Evolutionary conservation across 2,797 vertebrate genomes (phyloP), one percentile per base, ranked within the genome.

Genomic region (Phrynocephalus forsythii): DNA sequence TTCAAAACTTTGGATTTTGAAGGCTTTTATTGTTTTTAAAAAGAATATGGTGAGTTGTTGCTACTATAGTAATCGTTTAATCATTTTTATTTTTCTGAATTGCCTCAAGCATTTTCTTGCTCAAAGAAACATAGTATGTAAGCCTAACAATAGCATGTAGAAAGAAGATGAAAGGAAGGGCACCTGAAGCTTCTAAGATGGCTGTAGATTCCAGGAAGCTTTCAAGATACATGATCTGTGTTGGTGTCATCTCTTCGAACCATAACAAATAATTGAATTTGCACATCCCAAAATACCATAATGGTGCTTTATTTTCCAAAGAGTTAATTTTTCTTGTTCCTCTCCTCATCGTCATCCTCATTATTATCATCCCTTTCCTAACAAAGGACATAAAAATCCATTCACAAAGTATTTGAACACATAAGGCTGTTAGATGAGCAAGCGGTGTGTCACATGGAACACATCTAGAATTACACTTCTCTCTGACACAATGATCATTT

Each of bases 401-500:
- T 89, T 68, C 86, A 86, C 71, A 52, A 92, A 94, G 79, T 92
- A 94, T 90, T 92, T 92, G 89, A 84, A 89, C 91, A 94, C 85
- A 94, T 91, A 95, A 89, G 52, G 85, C 93, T 90, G 83, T 88
- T 90, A 90, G 83, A 91, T 85, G 73, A 94, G 67, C 84, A n/a
- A 87, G 77, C 68, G 48, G 11, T 0, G 91, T 91, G 91, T 86
- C 89, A 90, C 92, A 91, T 10, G 48, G 72, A 89, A 91, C 86
- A 89, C 91, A 75, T 90, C 92, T 91, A 81, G 88, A 91, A 28
- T 90, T 93, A 75, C 80, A 84, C 92, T 93, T 92, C 89, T 88
- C 91, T 87, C 86, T 89, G 85, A 91, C 91, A 91, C 93, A 93
- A 92, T 76, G 86, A 91, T 93, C 85, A 77, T 81, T 92, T 92